Percentiles rank a stretch among this genome's conserved stretches.
phyloP scores from a whole-genome alignment of 2,113 vertebrate genomes.

The Rafetus swinhoei region DNA sequence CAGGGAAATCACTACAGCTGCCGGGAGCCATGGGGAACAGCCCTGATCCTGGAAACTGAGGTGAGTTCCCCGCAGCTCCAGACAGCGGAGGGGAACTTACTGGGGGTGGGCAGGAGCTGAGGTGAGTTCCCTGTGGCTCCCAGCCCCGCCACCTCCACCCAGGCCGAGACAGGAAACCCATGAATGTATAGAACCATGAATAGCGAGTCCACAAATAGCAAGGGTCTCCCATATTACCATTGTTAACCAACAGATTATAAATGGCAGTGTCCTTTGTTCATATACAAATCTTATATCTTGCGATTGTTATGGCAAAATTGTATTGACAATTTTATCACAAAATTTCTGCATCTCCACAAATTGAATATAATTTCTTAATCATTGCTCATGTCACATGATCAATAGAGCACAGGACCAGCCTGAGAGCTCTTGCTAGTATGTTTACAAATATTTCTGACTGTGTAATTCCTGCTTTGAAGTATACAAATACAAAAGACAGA shows the following conservation, averaged over 20 bases:
- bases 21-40: too few relatives aligned
- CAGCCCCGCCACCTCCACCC: too few relatives aligned
- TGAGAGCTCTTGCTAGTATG: background rate
- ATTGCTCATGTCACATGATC: background rate
- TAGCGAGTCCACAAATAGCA: too few relatives aligned
- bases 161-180: too few relatives aligned
- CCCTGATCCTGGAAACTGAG: too few relatives aligned
- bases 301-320: background rate
- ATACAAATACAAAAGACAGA: background rate
- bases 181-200: too few relatives aligned
- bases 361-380: background rate
- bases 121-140: too few relatives aligned
- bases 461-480: background rate
- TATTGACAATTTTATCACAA: background rate
- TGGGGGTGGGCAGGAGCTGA: too few relatives aligned
- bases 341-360: background rate
- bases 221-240: too few relatives aligned
- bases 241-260: background rate
- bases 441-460: background rate
- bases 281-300: background rate
- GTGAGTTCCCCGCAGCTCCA: too few relatives aligned
- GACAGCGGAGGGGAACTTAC: too few relatives aligned
- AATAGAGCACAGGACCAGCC: background rate
- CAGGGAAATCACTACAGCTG: too few relatives aligned
- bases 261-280: background rate